A percentile compares a stretch with the other conserved stretches of the same genome.
phyloP scores from a whole-genome alignment of 2,888 invertebrate genomes.

The Xanthia icteritia region DNA sequence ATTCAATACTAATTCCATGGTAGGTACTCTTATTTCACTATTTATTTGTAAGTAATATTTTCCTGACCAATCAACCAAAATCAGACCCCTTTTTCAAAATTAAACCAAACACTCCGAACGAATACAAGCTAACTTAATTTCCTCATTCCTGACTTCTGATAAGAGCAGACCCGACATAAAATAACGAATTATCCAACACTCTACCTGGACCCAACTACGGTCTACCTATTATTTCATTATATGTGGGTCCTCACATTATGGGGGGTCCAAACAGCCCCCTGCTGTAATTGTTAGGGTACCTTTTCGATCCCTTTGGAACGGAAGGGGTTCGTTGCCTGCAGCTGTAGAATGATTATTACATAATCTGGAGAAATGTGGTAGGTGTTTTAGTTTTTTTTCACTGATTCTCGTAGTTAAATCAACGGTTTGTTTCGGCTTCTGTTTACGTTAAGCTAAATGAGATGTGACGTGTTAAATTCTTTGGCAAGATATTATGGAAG shows the following conservation, averaged over 20 bases:
- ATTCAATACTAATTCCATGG: too few relatives aligned
- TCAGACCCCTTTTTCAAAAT: neutral
- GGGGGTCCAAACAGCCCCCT: slow-evolving; percentile 34
- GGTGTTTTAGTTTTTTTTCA: neutral
- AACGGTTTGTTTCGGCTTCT: neutral
- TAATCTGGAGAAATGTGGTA: slow-evolving; percentile 37
- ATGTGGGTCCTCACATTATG: slow-evolving; percentile 31
- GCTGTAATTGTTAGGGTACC: slow-evolving; percentile 55
- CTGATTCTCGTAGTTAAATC: slow-evolving; percentile 1
- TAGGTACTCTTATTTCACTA: neutral
- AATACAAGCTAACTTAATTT: slow-evolving; percentile 31
- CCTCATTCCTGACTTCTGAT: slow-evolving; percentile 18
- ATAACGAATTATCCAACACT: slow-evolving; percentile 32
- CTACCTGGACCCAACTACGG: slow-evolving; percentile 34
- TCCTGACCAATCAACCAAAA: neutral
- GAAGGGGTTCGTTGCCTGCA: slow-evolving; percentile 35
- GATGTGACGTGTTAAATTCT: neutral
- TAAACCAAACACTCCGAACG: neutral
- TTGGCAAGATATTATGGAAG: neutral
- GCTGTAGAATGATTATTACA: slow-evolving; percentile 38
- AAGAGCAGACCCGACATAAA: slow-evolving; percentile 20
- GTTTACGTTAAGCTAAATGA: neutral
- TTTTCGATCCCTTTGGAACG: slow-evolving; percentile 48
- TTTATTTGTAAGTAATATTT: neutral
- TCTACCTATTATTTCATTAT: slow-evolving; percentile 51